Conservation (phyloP, 2,888 invertebrate species). For the Escarpia spicata region DNA sequence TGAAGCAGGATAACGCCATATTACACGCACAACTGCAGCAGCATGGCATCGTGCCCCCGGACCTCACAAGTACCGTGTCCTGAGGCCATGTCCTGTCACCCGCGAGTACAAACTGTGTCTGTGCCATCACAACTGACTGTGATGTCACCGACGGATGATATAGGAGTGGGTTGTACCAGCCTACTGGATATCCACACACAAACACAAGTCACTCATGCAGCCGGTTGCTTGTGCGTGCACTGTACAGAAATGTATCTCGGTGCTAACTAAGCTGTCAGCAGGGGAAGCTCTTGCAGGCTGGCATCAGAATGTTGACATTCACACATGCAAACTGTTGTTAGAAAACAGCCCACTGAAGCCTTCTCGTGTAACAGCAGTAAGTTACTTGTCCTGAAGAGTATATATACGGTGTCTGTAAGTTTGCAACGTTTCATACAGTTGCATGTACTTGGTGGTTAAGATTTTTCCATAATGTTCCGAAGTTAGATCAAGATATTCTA, state of each 20-base stretch:
- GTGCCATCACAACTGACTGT: not conserved
- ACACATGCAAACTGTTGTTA: not conserved
- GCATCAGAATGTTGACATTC: not conserved
- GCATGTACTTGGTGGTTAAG: not conserved
- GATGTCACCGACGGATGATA: not conserved
- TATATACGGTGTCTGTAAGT: not conserved
- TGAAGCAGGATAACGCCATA: constrained; percentile 81
- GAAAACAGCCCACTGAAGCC: not conserved
- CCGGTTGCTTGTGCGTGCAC: not conserved
- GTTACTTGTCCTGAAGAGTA: not conserved
- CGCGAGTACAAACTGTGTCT: not conserved
- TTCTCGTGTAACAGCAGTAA: not conserved
- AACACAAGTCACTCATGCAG: constrained; percentile 8
- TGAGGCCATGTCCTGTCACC: not conserved
- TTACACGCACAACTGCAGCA: constrained; percentile 75
- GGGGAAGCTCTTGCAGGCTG: not conserved
- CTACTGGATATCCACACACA: not conserved
- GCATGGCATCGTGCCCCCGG: constrained; percentile 70
- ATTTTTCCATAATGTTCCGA: too few species aligned
- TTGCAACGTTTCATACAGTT: not conserved
- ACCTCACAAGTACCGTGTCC: constrained; percentile 27
- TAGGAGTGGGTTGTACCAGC: not conserved
- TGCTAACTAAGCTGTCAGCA: not conserved
- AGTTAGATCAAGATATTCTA: too few species aligned
- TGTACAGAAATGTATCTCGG: not conserved